Percentiles rank a stretch among this genome's conserved stretches.
Evolutionary conservation across 2,113 vertebrate species (phyloP).

Genomic region (Carassius carassius): DNA sequence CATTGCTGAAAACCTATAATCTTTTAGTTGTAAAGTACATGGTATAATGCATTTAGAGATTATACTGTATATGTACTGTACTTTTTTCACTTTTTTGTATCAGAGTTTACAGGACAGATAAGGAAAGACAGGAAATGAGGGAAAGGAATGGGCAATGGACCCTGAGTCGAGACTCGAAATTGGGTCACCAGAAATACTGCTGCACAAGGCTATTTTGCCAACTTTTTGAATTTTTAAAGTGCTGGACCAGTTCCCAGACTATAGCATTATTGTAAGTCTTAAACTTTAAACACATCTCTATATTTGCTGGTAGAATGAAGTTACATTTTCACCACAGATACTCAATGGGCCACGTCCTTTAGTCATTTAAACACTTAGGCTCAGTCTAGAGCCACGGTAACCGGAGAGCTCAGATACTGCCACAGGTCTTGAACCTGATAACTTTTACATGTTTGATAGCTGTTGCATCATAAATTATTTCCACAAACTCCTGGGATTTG

Average conservation of each 20-base stretch:
- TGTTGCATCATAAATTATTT: too few species aligned
- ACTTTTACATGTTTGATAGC: too few species aligned
- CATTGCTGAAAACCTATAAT: too few species aligned
- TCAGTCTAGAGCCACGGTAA: conserved; percentile 82
- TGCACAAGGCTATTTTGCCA: background rate
- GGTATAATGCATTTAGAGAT: background rate
- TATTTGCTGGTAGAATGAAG: background rate
- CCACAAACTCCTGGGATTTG: conserved; percentile 82
- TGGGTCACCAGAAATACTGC: background rate
- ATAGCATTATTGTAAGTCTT: background rate
- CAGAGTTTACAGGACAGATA: background rate
- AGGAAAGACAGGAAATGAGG: background rate
- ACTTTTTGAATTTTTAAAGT: background rate
- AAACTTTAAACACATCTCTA: background rate
- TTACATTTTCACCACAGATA: conserved; percentile 51
- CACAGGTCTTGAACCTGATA: too few species aligned
- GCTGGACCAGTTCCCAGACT: background rate
- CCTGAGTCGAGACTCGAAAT: background rate
- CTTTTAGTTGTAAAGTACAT: background rate
- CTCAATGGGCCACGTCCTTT: conserved; percentile 85
- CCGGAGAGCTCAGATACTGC: conserved; percentile 82
- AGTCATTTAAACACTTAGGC: conserved; percentile 91
- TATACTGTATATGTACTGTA: background rate
- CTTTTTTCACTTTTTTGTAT: background rate
- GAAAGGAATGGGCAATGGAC: background rate